These are phyloP conservation scores for Notechis scutatus DNA, from an alignment of 2,113 vertebrate species.

Conservation along the genomic window DNA sequence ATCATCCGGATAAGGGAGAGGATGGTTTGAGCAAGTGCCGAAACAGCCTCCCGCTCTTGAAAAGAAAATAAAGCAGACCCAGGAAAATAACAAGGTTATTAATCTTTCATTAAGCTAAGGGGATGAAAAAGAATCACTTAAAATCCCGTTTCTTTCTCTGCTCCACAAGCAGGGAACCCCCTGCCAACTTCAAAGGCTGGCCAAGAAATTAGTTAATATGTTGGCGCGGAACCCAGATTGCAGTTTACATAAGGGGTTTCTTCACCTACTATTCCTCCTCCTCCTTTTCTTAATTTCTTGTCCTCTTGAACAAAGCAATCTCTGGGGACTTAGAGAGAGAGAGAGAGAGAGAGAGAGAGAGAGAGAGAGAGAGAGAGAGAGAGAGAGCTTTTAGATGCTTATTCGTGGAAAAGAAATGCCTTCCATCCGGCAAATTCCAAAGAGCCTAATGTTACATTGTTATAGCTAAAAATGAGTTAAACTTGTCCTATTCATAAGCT, in stretches of 20 bases:
- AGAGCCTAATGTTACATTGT: background rate
- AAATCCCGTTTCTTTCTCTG: background rate
- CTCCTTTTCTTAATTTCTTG: background rate
- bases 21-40: conserved; percentile 12
- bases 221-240: background rate
- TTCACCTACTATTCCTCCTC: background rate
- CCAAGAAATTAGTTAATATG: background rate
- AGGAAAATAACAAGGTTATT: conserved; percentile 36
- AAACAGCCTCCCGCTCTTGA: conserved; percentile 40
- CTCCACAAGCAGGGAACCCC: background rate
- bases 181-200: background rate
- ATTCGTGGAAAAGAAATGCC: background rate
- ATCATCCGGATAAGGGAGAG: background rate
- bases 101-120: background rate
- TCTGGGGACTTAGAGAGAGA: background rate
- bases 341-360: accelerated
- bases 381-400: background rate
- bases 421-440: background rate
- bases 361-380: too few species aligned
- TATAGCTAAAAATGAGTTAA: too few species aligned
- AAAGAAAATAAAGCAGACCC: conserved; percentile 6
- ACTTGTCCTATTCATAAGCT: background rate
- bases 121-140: background rate
- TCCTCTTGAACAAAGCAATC: background rate
- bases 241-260: background rate